phyloP scores from a whole-genome alignment of 2,888 invertebrate species.

The Hipparchia semele region DNA sequence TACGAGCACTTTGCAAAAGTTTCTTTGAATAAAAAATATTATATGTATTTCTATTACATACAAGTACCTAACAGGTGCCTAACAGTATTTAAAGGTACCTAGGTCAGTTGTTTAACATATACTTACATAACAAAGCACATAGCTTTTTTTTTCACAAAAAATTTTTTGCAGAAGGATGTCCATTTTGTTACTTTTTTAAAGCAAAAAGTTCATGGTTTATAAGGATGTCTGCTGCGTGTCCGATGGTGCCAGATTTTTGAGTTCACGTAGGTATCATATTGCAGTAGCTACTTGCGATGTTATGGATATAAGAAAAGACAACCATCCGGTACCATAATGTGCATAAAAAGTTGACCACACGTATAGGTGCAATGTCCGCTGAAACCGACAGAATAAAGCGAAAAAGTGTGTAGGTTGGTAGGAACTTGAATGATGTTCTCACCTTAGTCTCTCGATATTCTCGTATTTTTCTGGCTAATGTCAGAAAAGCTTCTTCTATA shows the following conservation, averaged over 20 bases:
- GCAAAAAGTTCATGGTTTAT: neutral
- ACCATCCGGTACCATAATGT: constrained; percentile 33
- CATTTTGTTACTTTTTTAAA: neutral
- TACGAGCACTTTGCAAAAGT: too few species aligned
- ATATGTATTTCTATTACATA: too few species aligned
- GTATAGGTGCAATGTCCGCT: constrained; percentile 18
- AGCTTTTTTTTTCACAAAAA: too few species aligned
- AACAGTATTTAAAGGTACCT: too few species aligned
- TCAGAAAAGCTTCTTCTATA: constrained; percentile 92
- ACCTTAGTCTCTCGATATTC: constrained; percentile 91
- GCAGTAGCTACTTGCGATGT: constrained; percentile 20
- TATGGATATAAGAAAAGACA: constrained; percentile 15
- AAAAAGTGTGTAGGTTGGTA: neutral
- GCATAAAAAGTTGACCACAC: constrained; percentile 30
- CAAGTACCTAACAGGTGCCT: too few species aligned
- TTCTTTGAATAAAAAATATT: too few species aligned
- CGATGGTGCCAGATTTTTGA: constrained; percentile 12
- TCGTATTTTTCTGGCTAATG: constrained; percentile 91
- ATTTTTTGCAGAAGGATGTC: neutral
- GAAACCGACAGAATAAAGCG: neutral
- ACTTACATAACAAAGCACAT: too few species aligned
- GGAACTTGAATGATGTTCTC: constrained; percentile 31
- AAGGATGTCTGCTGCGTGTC: constrained; percentile 13
- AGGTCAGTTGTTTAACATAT: too few species aligned
- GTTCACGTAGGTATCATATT: constrained; percentile 20